Evolutionary conservation across 1,140 invertebrate species (phyloP).

Genomic region (Anastrepha ludens): DNA sequence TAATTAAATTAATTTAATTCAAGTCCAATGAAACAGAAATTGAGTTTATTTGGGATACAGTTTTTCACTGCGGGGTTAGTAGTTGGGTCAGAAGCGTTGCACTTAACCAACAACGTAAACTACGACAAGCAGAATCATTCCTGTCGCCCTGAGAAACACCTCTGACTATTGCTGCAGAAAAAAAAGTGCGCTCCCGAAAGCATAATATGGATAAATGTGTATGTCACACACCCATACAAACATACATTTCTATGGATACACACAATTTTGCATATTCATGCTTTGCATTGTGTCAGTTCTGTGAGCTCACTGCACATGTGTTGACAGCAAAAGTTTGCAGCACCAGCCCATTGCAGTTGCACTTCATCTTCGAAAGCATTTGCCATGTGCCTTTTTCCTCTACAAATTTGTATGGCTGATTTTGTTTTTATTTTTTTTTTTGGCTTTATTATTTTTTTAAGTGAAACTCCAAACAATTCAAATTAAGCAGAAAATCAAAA

Average conservation of each 20-base stretch:
- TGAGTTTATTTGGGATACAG: too few relatives aligned
- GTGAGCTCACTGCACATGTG: not conserved
- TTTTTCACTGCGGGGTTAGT: too few relatives aligned
- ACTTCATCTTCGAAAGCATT: not conserved
- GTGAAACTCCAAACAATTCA: slow-evolving; percentile 48
- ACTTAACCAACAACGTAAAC: too few relatives aligned
- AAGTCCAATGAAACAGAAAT: too few relatives aligned
- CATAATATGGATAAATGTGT: not conserved
- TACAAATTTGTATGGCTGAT: not conserved
- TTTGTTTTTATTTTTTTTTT: slow-evolving; percentile 2
- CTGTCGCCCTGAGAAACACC: not conserved
- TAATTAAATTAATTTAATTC: too few relatives aligned
- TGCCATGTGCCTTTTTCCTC: not conserved
- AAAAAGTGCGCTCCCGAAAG: not conserved
- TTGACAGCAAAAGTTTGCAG: slow-evolving; percentile 12
- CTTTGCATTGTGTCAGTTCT: not conserved
- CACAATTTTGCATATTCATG: not conserved
- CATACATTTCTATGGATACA: not conserved
- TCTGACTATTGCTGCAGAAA: not conserved
- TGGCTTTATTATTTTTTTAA: slow-evolving; percentile 1
- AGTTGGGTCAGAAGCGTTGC: too few relatives aligned
- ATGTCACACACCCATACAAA: not conserved
- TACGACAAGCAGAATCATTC: not conserved
- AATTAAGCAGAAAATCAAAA: slow-evolving; percentile 47
- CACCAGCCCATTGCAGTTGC: not conserved